Conservation (phyloP, 92 coral and sea anemone species). For the Epizoanthus ramosus region DNA sequence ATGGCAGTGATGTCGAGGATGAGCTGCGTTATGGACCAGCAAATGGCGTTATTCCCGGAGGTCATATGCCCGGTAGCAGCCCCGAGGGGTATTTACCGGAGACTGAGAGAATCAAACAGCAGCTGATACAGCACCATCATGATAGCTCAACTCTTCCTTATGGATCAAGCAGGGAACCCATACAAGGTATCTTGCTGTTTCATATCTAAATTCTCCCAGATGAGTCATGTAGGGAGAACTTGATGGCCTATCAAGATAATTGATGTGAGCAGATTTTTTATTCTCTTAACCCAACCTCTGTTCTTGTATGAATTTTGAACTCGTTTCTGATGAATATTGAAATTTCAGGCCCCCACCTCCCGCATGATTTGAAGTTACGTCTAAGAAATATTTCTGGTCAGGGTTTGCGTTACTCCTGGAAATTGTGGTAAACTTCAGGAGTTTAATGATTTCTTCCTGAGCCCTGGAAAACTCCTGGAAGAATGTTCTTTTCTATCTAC, state of each 20-base stretch:
- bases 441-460: too few species aligned
- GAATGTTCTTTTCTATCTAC: too few species aligned
- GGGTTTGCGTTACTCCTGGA: too few species aligned
- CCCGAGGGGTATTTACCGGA: conserved; percentile 52
- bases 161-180: conserved; percentile 33
- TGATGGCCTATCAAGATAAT: background rate
- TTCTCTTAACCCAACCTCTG: too few species aligned
- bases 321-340: too few species aligned
- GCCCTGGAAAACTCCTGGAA: too few species aligned
- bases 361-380: too few species aligned
- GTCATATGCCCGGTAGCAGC: conserved; percentile 44
- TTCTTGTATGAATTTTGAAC: too few species aligned
- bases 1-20: conserved; percentile 87
- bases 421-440: too few species aligned
- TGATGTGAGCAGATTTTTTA: too few species aligned
- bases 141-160: conserved; percentile 80
- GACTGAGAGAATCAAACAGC: conserved; percentile 71
- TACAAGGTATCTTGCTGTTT: conserved; percentile 66
- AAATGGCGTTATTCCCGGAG: conserved; percentile 74
- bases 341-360: too few species aligned
- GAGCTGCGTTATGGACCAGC: conserved; percentile 69
- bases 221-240: background rate
- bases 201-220: background rate
- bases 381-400: too few species aligned
- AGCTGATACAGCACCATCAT: conserved; percentile 69